Percentiles rank a stretch among this genome's conserved stretches.
Conservation (phyloP, 1,140 invertebrate genomes). For the Brachionus asplanchnoidis region DNA sequence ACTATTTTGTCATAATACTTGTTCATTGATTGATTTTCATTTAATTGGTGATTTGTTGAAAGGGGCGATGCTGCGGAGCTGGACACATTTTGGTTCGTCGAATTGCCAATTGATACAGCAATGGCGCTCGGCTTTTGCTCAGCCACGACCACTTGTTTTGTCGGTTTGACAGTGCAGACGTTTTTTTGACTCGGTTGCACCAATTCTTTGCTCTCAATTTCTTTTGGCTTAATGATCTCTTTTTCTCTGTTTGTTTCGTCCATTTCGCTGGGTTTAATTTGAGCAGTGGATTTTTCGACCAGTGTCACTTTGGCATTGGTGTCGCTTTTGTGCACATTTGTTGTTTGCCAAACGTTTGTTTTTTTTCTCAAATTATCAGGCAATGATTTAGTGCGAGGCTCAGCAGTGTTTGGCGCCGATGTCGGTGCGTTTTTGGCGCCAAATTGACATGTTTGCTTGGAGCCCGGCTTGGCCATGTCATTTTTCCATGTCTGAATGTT, state of each 20-base stretch:
- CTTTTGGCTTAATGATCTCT: background rate
- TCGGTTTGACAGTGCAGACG: slow-evolving; percentile 38
- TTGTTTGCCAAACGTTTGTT: background rate
- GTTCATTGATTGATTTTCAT: background rate
- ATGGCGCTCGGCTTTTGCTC: background rate
- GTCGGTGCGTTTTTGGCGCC: background rate
- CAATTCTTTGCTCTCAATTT: background rate
- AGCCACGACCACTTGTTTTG: background rate
- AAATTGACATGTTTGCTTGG: background rate
- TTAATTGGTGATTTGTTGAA: background rate
- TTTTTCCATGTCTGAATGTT: slow-evolving; percentile 36
- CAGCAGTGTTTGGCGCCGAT: background rate
- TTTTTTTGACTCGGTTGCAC: background rate
- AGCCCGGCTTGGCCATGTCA: background rate
- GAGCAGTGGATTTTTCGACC: background rate
- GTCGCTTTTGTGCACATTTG: background rate
- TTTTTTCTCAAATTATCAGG: background rate
- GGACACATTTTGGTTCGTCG: background rate
- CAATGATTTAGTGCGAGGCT: background rate
- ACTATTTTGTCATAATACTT: slow-evolving; percentile 26
- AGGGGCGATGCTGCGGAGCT: background rate
- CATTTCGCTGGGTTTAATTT: background rate
- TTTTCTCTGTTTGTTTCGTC: background rate
- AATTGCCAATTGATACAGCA: background rate
- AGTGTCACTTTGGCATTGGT: background rate